These are phyloP conservation scores for Aleiodes sp. DNA, from an alignment of 1,140 invertebrate genomes.

Conservation along the genomic window DNA sequence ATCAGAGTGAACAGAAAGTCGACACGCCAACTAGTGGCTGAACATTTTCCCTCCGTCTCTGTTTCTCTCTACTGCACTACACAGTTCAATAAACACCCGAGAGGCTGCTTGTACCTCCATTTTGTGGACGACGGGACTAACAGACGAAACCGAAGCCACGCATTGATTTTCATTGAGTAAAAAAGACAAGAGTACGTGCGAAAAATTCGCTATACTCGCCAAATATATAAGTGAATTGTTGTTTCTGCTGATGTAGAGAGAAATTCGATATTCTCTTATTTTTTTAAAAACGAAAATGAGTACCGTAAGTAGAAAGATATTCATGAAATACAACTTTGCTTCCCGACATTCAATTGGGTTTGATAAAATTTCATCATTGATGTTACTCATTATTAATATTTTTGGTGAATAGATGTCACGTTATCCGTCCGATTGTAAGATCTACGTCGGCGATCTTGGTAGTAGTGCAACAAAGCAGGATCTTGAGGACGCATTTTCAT, in stretches of 20 bases:
- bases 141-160: neutral
- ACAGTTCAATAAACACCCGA: constrained; percentile 12
- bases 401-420: constrained; percentile 83
- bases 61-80: no score
- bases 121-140: neutral
- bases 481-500: constrained; percentile 91
- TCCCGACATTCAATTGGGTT: no score
- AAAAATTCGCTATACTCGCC: neutral
- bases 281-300: neutral
- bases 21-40: neutral
- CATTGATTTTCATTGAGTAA: neutral
- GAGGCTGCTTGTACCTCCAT: neutral
- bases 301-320: neutral
- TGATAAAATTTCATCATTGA: no score
- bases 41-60: neutral
- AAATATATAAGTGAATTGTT: no score
- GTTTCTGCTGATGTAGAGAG: neutral
- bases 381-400: no score
- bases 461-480: constrained; percentile 90
- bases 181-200: neutral
- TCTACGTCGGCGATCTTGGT: constrained; percentile 95
- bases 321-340: no score
- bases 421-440: constrained; percentile 89
- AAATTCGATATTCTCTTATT: neutral
- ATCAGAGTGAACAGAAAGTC: neutral